Conservation (phyloP, 2,888 invertebrate genomes). For the Xylophagus ater region DNA sequence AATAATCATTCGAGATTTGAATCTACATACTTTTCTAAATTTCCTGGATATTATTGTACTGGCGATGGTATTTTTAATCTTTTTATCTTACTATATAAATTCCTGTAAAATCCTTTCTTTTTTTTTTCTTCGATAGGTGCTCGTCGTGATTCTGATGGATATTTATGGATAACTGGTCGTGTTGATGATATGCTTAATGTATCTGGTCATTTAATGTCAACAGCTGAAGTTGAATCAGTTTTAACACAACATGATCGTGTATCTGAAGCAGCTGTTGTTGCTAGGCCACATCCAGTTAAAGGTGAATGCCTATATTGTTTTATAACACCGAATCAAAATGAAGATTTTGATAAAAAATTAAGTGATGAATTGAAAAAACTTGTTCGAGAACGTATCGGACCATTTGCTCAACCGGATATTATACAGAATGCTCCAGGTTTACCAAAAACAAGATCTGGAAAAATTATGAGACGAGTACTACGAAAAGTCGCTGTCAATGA, state of each 20-base stretch:
- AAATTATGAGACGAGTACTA: constrained; percentile 93
- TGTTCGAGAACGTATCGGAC: constrained; percentile 86
- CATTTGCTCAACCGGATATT: constrained; percentile 90
- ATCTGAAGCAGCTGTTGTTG: constrained; percentile 93
- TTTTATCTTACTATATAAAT: not conserved
- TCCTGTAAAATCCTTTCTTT: not conserved
- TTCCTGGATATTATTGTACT: constrained; percentile 94
- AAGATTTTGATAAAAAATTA: constrained; percentile 56
- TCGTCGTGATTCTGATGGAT: constrained; percentile 83
- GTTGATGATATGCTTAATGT: constrained; percentile 99
- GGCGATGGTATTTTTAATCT: constrained; percentile 67
- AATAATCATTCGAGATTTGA: constrained; percentile 85
- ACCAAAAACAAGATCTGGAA: constrained; percentile 95
- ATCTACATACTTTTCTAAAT: constrained; percentile 88
- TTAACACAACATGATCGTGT: constrained; percentile 67
- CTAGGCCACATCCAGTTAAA: constrained; percentile 87
- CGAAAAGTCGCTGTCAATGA: constrained; percentile 88
- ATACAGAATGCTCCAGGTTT: constrained; percentile 89
- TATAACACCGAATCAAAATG: constrained; percentile 76
- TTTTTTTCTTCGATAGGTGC: constrained; percentile 57
- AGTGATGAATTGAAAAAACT: constrained; percentile 58
- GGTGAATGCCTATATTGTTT: constrained; percentile 97
- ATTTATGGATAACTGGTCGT: constrained; percentile 91
- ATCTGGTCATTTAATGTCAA: constrained; percentile 94
- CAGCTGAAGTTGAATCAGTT: constrained; percentile 84